Percentiles rank a stretch among this genome's conserved stretches.
phyloP scores from a whole-genome alignment of 2,888 invertebrate species.

The Andrena camellia region DNA sequence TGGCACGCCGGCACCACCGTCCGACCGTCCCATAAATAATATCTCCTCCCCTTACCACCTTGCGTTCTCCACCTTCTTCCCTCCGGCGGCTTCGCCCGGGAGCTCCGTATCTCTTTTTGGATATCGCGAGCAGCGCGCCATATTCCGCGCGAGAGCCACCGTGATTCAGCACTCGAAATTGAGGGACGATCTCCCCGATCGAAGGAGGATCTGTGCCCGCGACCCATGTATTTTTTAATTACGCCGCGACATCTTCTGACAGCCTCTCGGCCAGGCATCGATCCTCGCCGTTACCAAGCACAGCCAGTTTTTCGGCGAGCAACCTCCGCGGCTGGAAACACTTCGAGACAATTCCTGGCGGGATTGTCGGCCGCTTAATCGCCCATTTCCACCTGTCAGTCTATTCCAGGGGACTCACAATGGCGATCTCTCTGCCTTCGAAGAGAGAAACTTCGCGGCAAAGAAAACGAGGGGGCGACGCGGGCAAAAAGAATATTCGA shows the following conservation, averaged over 20 bases:
- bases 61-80: conserved; percentile 18
- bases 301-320: conserved; percentile 8
- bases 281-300: neutral
- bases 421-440: conserved; percentile 72
- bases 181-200: conserved; percentile 35
- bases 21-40: conserved; percentile 82
- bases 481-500: conserved; percentile 71
- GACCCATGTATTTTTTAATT: conserved; percentile 34
- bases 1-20: conserved; percentile 80
- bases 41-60: conserved; percentile 64
- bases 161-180: conserved; percentile 37
- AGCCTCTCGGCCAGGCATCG: neutral
- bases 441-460: conserved; percentile 61
- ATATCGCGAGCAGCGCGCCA: conserved; percentile 30
- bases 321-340: conserved; percentile 21
- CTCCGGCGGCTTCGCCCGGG: conserved; percentile 6
- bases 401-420: conserved; percentile 76
- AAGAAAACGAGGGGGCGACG: conserved; percentile 66
- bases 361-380: conserved; percentile 73
- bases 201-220: neutral
- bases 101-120: conserved; percentile 48
- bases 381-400: conserved; percentile 82
- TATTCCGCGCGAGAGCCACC: conserved; percentile 34
- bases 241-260: too few relatives aligned
- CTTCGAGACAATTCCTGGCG: conserved; percentile 65